phyloP scores from a whole-genome alignment of 2,888 invertebrate species.

The Agonopterix subpropinquella region DNA sequence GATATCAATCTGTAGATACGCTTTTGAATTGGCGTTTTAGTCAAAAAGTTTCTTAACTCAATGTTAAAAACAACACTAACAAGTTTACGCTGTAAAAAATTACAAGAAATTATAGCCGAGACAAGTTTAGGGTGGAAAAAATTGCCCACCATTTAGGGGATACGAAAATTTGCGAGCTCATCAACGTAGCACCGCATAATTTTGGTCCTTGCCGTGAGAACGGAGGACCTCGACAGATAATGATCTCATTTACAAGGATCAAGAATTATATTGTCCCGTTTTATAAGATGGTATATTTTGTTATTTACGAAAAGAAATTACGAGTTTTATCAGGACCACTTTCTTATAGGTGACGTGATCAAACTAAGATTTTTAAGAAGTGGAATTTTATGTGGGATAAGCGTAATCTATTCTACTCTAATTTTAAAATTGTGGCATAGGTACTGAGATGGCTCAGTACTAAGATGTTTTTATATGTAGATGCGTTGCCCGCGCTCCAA shows the following conservation, averaged over 20 bases:
- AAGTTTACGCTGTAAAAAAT: constrained; percentile 6
- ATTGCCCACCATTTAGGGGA: constrained; percentile 18
- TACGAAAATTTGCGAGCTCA: constrained; percentile 21
- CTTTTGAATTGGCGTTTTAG: background rate
- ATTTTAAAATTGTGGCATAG: too few relatives aligned
- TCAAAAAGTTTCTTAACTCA: constrained; percentile 1
- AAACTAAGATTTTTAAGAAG: too few relatives aligned
- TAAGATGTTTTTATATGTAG: too few relatives aligned
- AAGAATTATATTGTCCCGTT: constrained; percentile 9
- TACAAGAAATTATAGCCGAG: constrained; percentile 8
- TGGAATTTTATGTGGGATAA: too few relatives aligned
- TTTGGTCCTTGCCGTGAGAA: constrained; percentile 14
- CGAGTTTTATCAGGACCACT: too few relatives aligned
- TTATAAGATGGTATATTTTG: background rate
- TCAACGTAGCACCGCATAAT: constrained; percentile 15
- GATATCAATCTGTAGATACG: too few relatives aligned
- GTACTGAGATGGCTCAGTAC: too few relatives aligned
- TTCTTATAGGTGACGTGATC: too few relatives aligned
- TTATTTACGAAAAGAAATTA: background rate
- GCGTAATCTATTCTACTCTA: too few relatives aligned
- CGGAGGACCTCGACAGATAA: constrained; percentile 13
- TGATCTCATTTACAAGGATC: constrained; percentile 18
- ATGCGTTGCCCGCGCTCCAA: too few relatives aligned
- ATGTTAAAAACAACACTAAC: constrained; percentile 1
- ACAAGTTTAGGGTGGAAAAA: constrained; percentile 14